Evolutionary conservation across 2,888 invertebrate species (phyloP).

Genomic region (Metellina segmentata): DNA sequence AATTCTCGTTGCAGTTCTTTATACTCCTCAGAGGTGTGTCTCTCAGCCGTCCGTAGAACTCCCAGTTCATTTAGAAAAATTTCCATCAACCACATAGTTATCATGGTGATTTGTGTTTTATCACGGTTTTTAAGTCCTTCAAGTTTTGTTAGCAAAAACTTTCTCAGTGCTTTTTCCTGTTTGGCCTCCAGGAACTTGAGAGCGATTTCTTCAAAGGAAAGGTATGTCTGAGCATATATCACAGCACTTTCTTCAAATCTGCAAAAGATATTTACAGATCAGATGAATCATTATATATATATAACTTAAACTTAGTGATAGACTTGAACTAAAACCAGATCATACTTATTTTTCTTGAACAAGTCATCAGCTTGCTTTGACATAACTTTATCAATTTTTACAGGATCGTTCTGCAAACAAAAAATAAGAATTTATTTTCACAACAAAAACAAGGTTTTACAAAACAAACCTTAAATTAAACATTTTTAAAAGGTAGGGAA

Average conservation of each 20-base stretch:
- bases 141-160: conserved; percentile 91
- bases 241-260: conserved; percentile 91
- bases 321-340: conserved; percentile 12
- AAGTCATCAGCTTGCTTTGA: conserved; percentile 93
- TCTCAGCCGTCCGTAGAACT: conserved; percentile 83
- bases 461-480: background rate
- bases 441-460: background rate
- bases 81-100: conserved; percentile 97
- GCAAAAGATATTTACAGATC: conserved; percentile 28
- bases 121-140: conserved; percentile 87
- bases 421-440: background rate
- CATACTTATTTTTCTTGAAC: conserved; percentile 87
- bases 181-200: conserved; percentile 92
- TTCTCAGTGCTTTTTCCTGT: conserved; percentile 92
- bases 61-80: conserved; percentile 94
- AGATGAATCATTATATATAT: background rate
- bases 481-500: background rate
- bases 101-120: conserved; percentile 93
- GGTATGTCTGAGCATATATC: conserved; percentile 93
- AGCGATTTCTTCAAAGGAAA: conserved; percentile 96
- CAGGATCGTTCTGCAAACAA: conserved; percentile 86
- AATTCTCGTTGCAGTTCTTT: conserved; percentile 88
- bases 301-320: background rate
- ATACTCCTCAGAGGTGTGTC: conserved; percentile 82
- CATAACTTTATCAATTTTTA: conserved; percentile 90